These are phyloP conservation scores for Thera britannica DNA, from an alignment of 2,888 invertebrate species.

Conservation along the genomic window DNA sequence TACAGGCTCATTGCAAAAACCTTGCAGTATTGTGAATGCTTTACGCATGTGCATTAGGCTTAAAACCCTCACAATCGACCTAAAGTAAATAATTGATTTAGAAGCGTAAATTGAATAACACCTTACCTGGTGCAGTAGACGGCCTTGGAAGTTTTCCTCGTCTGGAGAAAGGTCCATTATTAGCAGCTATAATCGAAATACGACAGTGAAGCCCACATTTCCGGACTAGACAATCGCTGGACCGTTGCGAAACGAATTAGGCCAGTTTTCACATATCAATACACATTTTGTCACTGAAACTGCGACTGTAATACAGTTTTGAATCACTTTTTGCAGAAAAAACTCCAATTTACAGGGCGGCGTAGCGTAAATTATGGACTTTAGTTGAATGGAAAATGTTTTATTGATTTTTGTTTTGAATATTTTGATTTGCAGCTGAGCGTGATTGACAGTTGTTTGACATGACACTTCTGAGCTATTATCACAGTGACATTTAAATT, in stretches of 20 bases:
- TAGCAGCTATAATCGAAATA: constrained; percentile 47
- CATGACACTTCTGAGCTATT: background rate
- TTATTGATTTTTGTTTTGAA: constrained; percentile 33
- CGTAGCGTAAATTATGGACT: background rate
- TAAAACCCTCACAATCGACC: background rate
- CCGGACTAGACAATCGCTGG: constrained; percentile 62
- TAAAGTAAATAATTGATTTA: background rate
- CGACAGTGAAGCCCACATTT: constrained; percentile 60
- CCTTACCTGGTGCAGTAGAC: constrained; percentile 89
- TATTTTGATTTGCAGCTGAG: constrained; percentile 23
- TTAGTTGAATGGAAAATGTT: background rate
- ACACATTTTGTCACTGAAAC: constrained; percentile 30
- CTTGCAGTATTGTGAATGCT: constrained; percentile 33
- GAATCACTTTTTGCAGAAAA: background rate
- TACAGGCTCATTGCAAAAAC: constrained; percentile 17
- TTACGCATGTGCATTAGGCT: constrained; percentile 37
- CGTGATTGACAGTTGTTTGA: constrained; percentile 4
- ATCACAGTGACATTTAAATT: background rate
- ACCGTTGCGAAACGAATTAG: constrained; percentile 60
- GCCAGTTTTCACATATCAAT: constrained; percentile 12
- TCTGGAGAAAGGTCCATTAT: constrained; percentile 90
- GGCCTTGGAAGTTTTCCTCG: constrained; percentile 91
- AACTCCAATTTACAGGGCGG: background rate
- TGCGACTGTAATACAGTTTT: constrained; percentile 3
- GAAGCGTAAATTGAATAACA: background rate